Base-by-base conservation (phyloP, 2,888 invertebrate genomes). In the Diarsia mendica region DNA sequence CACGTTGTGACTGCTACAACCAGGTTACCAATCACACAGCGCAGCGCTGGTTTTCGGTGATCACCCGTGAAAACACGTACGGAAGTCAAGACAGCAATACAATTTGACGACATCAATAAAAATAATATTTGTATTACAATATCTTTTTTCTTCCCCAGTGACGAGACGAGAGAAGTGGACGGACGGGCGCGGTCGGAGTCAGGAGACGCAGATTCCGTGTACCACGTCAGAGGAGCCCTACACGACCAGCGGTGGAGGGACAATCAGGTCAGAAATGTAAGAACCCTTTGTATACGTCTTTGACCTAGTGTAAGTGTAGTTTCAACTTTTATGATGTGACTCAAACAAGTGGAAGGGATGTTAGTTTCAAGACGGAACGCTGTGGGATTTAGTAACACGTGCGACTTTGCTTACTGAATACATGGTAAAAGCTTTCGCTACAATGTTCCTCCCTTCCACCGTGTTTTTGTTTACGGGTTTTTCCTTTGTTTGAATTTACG, bases 121-220 rank as follows among this genome's bases (percentile, higher is more conserved):
- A 33, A 33, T 33, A n/a, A n/a, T n/a, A n/a, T n/a, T n/a, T n/a
- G n/a, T n/a, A n/a, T n/a, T n/a, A n/a, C 28, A 28, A 28, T 28
- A 28, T 28, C 28, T 11, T 9, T 23, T 0, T 74, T 78, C 89
- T 85, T 87, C 20, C 63, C 81, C 95, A 98, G 98, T 95, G 99
- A 99, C 92, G 99, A 99, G 88, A 97, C 97, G 78, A 97, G 95
- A 83, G 97, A 97, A 93, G 97, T 97, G 82, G 92, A 97, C 88
- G 94, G 98, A 69, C 97, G 98, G 72, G 97, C 97, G 79, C 97
- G 98, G 72, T 98, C 98, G 46, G 98, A 98, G 94, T 98, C 98
- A 0, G 98, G 97, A 0, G 98, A 98, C 90, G 97, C 97, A n/a
- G 98, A 98, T 90, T 98, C 98, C 76, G 98, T 98, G 83, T 98